A percentile compares a stretch with the other conserved stretches of the same genome.
phyloP scores from a whole-genome alignment of 2,113 vertebrate species.

The Pachyramphus minor region DNA sequence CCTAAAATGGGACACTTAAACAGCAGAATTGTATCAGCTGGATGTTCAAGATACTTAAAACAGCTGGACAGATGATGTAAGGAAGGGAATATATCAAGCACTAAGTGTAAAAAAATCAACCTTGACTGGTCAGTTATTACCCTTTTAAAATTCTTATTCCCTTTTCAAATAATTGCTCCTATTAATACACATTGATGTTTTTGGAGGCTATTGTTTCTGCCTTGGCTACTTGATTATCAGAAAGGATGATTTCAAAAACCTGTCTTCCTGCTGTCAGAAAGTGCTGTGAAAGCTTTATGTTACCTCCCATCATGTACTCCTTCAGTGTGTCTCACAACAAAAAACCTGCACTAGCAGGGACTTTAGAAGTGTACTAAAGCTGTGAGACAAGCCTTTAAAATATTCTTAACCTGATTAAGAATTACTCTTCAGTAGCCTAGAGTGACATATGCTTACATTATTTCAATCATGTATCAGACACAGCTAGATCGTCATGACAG shows the following conservation, averaged over 20 bases:
- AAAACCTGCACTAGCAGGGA: not conserved
- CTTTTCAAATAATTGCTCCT: not conserved
- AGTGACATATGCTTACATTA: not conserved
- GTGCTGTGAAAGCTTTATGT: not conserved
- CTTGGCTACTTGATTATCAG: rapidly evolving
- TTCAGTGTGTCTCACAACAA: not conserved
- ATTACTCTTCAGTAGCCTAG: not conserved
- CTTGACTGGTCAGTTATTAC: not conserved
- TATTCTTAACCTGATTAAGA: not conserved
- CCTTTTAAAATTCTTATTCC: not conserved
- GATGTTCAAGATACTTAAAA: not conserved
- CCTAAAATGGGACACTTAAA: not conserved
- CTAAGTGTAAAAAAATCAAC: not conserved
- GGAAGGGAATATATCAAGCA: not conserved
- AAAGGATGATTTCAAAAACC: not conserved
- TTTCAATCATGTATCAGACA: not conserved
- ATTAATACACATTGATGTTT: not conserved
- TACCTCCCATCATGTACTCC: not conserved
- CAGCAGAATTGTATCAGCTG: not conserved
- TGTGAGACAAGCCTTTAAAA: not conserved
- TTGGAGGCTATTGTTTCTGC: not conserved
- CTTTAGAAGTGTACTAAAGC: not conserved
- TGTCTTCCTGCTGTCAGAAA: not conserved
- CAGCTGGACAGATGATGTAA: not conserved
- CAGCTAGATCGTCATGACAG: not conserved